phyloP scores from a whole-genome alignment of 2,113 vertebrate species.

The Sturnira hondurensis region DNA sequence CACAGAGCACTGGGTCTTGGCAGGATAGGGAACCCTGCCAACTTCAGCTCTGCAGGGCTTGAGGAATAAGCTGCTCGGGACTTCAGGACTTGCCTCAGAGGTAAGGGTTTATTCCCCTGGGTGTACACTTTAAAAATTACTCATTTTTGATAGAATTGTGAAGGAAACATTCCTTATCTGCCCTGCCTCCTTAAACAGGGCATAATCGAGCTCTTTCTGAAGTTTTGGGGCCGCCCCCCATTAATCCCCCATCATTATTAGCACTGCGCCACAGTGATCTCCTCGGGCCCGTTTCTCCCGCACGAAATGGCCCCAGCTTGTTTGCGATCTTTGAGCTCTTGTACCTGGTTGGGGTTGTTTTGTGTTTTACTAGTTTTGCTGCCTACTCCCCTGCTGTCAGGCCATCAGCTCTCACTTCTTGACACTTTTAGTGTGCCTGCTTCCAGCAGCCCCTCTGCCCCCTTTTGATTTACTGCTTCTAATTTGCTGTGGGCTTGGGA shows the following conservation, averaged over 20 bases:
- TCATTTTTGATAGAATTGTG: slow-evolving; percentile 5
- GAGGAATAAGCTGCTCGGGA: not conserved
- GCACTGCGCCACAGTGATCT: not conserved
- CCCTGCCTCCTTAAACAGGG: not conserved
- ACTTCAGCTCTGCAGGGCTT: not conserved
- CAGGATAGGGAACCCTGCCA: not conserved
- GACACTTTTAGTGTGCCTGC: slow-evolving; percentile 72
- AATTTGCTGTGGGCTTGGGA: slow-evolving; percentile 65
- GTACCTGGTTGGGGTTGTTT: slow-evolving; percentile 43
- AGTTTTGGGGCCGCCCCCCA: not conserved
- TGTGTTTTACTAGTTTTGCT: slow-evolving; percentile 63
- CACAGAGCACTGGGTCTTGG: not conserved
- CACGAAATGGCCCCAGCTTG: not conserved
- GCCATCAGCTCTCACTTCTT: slow-evolving; percentile 66
- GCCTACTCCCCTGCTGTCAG: slow-evolving; percentile 54
- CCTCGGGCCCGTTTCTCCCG: not conserved
- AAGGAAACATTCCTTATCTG: slow-evolving; percentile 32
- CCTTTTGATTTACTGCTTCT: slow-evolving; percentile 69
- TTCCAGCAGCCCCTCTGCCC: slow-evolving; percentile 61
- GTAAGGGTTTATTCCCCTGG: not conserved
- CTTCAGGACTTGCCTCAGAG: not conserved
- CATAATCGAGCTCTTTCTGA: not conserved
- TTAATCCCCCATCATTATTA: not conserved
- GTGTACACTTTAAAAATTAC: not conserved
- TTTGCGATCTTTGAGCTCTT: slow-evolving; percentile 32